Base-by-base conservation (phyloP, 1,140 invertebrate species). In the Caenorhabditis latens region DNA sequence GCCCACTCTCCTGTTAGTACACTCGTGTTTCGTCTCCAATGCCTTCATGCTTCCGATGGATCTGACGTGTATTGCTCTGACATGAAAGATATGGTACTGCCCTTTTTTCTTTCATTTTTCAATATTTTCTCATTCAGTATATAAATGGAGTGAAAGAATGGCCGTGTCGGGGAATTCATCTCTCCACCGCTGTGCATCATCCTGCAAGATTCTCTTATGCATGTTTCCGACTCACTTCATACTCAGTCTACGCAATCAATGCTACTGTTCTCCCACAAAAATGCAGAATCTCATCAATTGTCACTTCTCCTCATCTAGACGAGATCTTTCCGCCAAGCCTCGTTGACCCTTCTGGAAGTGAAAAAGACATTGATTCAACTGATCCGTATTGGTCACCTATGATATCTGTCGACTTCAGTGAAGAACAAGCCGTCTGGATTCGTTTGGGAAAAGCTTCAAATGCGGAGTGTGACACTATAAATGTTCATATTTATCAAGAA, bases 21-120 rank as follows among this genome's bases (percentile, higher is more conserved):
- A 61, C 32, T 92, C 50, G 87, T 87, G 43, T 43, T 91, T 16
- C 90, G 88, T 50, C 88, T 92, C 42, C 58, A 87, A 53, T 92
- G 91, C 63, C 40, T 92, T 21, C 79, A 90, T 55, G 88, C 91
- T 16, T 86, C 91, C 6, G 84, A 90, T 63, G 43, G 50, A 5
- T 87, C 83, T 13, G 91, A 92, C 63, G 63, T 85, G 13, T 92
- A 92, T 65, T 92, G 91, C 61, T 88, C 92, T 53, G 79, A 86
- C 57, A 19, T 11, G 11, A 79, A 79, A 53, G 71, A 42, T 4
- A 79, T 79, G 71, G 71, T 79, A 46, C 43, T n/a, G 16, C 8
- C 4, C 16, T 5, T 5, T 11, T 4, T 2, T 8, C 13, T 21
- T 1, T 4, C 2, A 11, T 63, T 32, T 11, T 32, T 40, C 19